phyloP scores from a whole-genome alignment of 2,888 invertebrate species.

The Apotomis turbidana region DNA sequence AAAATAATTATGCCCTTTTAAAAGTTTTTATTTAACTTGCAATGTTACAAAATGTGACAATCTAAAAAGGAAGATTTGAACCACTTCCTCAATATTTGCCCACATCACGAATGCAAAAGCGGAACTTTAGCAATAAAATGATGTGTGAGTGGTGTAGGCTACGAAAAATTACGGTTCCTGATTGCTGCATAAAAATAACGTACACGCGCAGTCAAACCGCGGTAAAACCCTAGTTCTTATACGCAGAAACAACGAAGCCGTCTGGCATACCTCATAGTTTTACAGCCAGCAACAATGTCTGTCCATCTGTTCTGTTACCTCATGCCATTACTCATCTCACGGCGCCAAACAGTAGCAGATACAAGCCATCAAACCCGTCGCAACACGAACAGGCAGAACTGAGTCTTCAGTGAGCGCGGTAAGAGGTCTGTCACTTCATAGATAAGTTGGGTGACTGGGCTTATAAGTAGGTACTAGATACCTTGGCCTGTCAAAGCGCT shows the following conservation, averaged over 20 bases:
- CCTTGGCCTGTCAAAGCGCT: constrained; percentile 22
- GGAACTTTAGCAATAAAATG: no score
- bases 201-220: no score
- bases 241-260: neutral
- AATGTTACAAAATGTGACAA: no score
- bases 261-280: constrained; percentile 10
- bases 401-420: neutral
- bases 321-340: constrained; percentile 27
- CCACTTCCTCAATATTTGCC: no score
- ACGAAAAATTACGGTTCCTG: no score
- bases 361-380: neutral
- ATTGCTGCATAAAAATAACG: no score
- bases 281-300: constrained; percentile 26
- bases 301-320: constrained; percentile 29
- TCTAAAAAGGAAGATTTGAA: no score
- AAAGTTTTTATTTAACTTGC: no score
- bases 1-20: no score
- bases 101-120: no score
- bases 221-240: neutral
- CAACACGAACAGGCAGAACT: neutral
- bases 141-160: no score
- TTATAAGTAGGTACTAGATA: constrained; percentile 5
- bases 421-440: neutral
- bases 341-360: constrained; percentile 25
- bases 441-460: constrained; percentile 3